Conservation (phyloP, 2,113 vertebrate species). For the Seriola rivoliana region DNA sequence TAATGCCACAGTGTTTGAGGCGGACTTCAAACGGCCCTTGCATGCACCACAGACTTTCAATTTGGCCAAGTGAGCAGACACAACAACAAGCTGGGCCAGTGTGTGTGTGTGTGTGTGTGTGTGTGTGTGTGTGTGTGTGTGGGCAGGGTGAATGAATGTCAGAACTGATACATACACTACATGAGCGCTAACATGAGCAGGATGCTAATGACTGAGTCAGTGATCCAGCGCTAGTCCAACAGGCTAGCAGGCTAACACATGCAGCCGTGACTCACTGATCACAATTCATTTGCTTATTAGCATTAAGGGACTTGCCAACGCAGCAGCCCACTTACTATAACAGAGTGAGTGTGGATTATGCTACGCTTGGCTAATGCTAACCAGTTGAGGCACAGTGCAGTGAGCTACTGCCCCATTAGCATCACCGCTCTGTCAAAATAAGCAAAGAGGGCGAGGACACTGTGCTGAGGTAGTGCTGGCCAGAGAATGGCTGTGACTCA, state of each 20-base stretch:
- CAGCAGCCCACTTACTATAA: conserved; percentile 10
- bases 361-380: conserved; percentile 28
- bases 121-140: conserved; percentile 46
- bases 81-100: conserved; percentile 37
- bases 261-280: conserved; percentile 61
- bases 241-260: conserved; percentile 57
- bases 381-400: conserved; percentile 33
- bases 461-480: not conserved
- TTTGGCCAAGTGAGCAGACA: conserved; percentile 68
- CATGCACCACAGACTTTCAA: conserved; percentile 66
- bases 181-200: conserved; percentile 36
- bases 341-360: conserved; percentile 21
- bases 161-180: conserved; percentile 53
- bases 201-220: conserved; percentile 63
- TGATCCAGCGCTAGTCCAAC: conserved; percentile 54
- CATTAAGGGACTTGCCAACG: conserved; percentile 51
- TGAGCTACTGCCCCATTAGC: conserved; percentile 26
- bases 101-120: conserved; percentile 33
- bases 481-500: not conserved
- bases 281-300: conserved; percentile 53
- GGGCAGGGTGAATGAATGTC: conserved; percentile 31
- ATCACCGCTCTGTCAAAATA: conserved; percentile 31
- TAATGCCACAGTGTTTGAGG: conserved; percentile 69
- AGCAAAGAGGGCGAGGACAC: not conserved
- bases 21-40: conserved; percentile 69